A percentile compares a stretch with the other conserved stretches of the same genome.
phyloP scores from a whole-genome alignment of 2,888 invertebrate genomes.

The Xestia xanthographa region DNA sequence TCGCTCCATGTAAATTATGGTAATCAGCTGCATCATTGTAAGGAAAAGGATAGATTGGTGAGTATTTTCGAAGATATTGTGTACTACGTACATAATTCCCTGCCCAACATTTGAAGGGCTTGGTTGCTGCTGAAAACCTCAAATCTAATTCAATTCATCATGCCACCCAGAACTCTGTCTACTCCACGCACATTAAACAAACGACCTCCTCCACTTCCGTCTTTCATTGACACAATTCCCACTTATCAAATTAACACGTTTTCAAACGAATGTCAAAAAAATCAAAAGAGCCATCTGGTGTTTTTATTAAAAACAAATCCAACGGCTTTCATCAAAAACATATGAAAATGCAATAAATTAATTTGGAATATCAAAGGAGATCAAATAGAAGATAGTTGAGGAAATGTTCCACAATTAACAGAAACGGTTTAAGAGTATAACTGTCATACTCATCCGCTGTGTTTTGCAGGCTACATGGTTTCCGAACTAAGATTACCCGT shows the following conservation, averaged over 20 bases:
- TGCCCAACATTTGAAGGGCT: not conserved
- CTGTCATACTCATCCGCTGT: constrained; percentile 56
- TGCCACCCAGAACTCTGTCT: constrained; percentile 1
- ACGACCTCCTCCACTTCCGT: constrained; percentile 29
- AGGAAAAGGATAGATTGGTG: no score
- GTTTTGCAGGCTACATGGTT: constrained; percentile 30
- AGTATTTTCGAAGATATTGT: no score
- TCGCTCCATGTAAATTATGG: no score
- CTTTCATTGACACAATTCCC: constrained; percentile 48
- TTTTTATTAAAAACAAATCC: constrained; percentile 66
- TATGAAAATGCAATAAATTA: constrained; percentile 72
- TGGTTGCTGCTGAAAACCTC: not conserved
- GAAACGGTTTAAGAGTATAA: constrained; percentile 50
- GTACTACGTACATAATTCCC: no score
- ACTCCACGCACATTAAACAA: constrained; percentile 8
- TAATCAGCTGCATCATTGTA: no score
- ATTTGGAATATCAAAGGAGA: constrained; percentile 73
- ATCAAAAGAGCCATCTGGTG: constrained; percentile 66
- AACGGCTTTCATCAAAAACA: constrained; percentile 67
- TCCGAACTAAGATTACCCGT: constrained; percentile 15
- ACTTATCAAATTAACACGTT: constrained; percentile 60
- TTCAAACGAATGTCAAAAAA: constrained; percentile 42
- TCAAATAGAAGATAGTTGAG: constrained; percentile 65
- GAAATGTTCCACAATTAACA: constrained; percentile 66
- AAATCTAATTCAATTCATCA: not conserved